Base-by-base conservation (phyloP, 2,113 vertebrate species). In the Rhinoderma darwinii region DNA sequence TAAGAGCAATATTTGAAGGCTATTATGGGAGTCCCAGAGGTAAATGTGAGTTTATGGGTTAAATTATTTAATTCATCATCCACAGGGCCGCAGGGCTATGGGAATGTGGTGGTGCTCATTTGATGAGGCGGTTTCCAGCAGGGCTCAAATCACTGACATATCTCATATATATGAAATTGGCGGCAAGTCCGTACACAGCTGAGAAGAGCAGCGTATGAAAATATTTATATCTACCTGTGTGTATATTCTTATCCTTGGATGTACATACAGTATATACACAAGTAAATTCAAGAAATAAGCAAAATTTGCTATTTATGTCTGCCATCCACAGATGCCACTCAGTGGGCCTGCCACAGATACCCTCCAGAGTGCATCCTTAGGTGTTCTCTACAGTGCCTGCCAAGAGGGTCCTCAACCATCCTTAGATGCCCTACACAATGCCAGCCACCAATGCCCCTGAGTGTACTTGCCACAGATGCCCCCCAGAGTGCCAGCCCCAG, bases 51-150 rank as follows among this genome's bases (percentile, higher is more conserved):
- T 86, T 86, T 86, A 86, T 54, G 76, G 84, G 76, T 86, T 86
- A 86, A 86, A 86, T 86, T 86, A 86, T 86, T 86, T 80, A 80
- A 86, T 86, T 86, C 75, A 86, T 86, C 84, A 86, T 86, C 84
- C 76, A 35, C 44, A 80, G 76, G 84, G 59, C 84, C 63, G 84
- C 76, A 56, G 84, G 84, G 84, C 56, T 66, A 50, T 41, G 25
- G 75, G 43, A 79, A 37, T 32, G 63, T 56, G 63, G 63, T 56
- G 63, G 43, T 70, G 47, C 35, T 86, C 47, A 68, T 61, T 86
- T 72, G 76, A 86, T 66, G 59, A 70, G 77, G 61, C 61, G 70
- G 27, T 79, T 72, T 81, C 85, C 66, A 72, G 78, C 85, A 73
- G 77, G 43, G 77, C 78, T 81, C 47, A 86, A 86, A 86, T 86